Evolutionary conservation across 2,888 invertebrate species (phyloP), one percentile per base, ranked within the genome.

Genomic region (Aelia acuminata): DNA sequence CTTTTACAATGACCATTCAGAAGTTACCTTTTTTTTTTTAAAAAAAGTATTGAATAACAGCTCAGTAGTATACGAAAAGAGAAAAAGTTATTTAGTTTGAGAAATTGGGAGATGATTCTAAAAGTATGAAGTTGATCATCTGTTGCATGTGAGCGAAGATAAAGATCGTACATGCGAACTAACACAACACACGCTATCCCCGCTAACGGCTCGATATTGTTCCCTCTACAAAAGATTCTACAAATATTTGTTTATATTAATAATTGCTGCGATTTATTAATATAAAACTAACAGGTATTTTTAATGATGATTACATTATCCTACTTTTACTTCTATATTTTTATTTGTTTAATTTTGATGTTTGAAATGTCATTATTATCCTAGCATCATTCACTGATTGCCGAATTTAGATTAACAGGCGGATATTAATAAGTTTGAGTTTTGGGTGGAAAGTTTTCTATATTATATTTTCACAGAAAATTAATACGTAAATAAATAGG

Each of bases 111-210:
- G 63, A 70, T 70, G 63, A 70, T 70, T 70, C 63, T 70, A 18
- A 70, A 70, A 35, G 63, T 35, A n/a, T n/a, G n/a, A n/a, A 70
- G 63, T 70, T 70, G 63, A 35, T 80, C 80, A 80, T 80, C 43
- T 80, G 80, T 80, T 80, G 80, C 80, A 80, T 80, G 80, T 43
- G 43, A 0, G 80, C 4, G 43, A 22, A 43, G 80, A 80, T 80
- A 80, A 10, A 13, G 80, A 80, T 80, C 80, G 15, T n/a, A 3
- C 80, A 47, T 80, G 80, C 80, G n/a, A 80, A n/a, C 39, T 22
- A 11, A 8, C 22, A 13, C 31, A 70, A 47, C 75, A 43, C 80
- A 80, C 80, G 80, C 80, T 13, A 80, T 15, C 75, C 43, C 15
- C 39, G 13, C 22, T 18, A 11, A 8, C 43, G 22, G 80, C 43